A percentile compares a stretch with the other conserved stretches of the same genome.
Conservation (phyloP, 2,888 invertebrate species). For the Stenotaenia linearis region DNA sequence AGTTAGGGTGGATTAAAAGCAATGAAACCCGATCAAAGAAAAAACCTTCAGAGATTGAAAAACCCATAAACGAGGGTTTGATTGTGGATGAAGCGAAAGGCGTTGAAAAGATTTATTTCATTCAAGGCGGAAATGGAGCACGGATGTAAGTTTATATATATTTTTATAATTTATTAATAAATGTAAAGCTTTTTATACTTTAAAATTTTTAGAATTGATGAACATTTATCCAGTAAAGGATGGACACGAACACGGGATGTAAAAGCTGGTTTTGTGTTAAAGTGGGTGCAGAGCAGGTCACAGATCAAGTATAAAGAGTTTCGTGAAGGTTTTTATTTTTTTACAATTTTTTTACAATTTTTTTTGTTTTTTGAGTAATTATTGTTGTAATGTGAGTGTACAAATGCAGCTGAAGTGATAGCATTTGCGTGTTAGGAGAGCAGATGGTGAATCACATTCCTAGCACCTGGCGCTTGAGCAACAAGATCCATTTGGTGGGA, state of each 20-base stretch:
- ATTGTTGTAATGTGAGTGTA: background rate
- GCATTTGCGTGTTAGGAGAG: constrained; percentile 14
- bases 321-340: too few relatives aligned
- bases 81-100: background rate
- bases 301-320: background rate
- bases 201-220: background rate
- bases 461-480: constrained; percentile 33
- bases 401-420: background rate
- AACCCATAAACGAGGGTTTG: background rate
- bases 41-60: background rate
- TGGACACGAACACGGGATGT: background rate
- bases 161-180: background rate
- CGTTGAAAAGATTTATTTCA: background rate
- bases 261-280: background rate
- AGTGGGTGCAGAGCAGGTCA: background rate
- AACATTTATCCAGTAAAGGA: background rate
- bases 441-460: constrained; percentile 35
- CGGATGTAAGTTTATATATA: background rate
- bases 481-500: constrained; percentile 31
- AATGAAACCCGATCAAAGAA: background rate
- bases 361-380: background rate
- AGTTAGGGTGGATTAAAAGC: background rate
- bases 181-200: background rate
- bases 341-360: too few relatives aligned
- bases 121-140: background rate